These are phyloP conservation scores for Malurus leucopterus DNA, from an alignment of 2,797 vertebrate genomes.

Conservation along the genomic window DNA sequence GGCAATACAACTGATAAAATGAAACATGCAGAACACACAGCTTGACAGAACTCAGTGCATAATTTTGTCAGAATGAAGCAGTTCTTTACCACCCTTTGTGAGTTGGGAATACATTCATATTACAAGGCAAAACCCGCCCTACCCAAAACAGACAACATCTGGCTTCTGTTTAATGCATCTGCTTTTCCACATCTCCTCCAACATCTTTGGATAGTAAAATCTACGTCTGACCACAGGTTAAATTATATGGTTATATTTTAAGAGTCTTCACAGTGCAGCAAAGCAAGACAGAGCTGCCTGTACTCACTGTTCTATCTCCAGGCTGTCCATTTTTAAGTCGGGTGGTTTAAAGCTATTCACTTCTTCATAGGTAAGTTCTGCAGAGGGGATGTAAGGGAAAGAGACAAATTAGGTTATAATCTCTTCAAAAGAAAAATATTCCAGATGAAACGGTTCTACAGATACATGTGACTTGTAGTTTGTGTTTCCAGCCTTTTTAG, in stretches of 20 bases:
- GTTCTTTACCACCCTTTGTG: slow-evolving; percentile 34
- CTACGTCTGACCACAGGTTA: slow-evolving; percentile 32
- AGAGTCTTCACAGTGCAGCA: slow-evolving; percentile 59
- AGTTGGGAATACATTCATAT: slow-evolving; percentile 59
- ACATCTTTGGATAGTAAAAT: slow-evolving; percentile 62
- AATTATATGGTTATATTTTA: slow-evolving; percentile 42
- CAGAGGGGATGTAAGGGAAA: background rate
- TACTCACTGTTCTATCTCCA: slow-evolving; percentile 86
- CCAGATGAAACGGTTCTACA: background rate
- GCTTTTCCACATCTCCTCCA: slow-evolving; percentile 39
- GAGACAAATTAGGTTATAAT: background rate
- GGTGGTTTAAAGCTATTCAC: slow-evolving; percentile 87
- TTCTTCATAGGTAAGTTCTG: slow-evolving; percentile 94
- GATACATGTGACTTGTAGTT: background rate
- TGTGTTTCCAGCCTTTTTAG: background rate
- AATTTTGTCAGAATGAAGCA: slow-evolving; percentile 57
- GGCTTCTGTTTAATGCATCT: slow-evolving; percentile 13
- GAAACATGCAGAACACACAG: slow-evolving; percentile 63
- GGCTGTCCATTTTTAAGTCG: slow-evolving; percentile 80
- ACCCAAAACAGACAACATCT: background rate
- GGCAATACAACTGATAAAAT: slow-evolving; percentile 60
- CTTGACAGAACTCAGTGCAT: slow-evolving; percentile 63
- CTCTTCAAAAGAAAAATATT: background rate
- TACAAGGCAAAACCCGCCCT: background rate
- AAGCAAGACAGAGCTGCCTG: slow-evolving; percentile 11